Evolutionary conservation across 1,140 invertebrate species (phyloP), one percentile per base, ranked within the genome.

Genomic region (Physella acuta): DNA sequence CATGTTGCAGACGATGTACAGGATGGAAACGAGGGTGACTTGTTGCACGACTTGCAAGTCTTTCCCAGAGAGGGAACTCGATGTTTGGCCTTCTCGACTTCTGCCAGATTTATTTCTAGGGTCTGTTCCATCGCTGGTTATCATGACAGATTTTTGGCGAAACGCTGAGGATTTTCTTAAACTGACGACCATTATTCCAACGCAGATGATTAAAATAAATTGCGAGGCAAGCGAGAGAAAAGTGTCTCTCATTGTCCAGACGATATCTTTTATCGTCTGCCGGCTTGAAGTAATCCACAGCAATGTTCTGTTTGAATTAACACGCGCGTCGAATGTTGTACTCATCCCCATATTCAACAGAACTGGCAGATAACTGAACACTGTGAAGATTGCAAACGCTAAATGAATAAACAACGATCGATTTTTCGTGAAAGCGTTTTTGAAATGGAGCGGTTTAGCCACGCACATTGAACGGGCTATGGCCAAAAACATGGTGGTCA

Each of bases 381-480:
- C 39, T 4, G 49, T 34, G n/a, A 63, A 44, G 2, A 63, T 3
- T 1, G 49, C n/a, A 31, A 63, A 31, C 11, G 4, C 39, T 26
- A 28, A 1, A 16, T 28, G 44, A 24, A n/a, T 28, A 3, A 17
- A 2, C 8, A 51, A 17, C 5, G 61, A 3, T 24, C 11, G 26
- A 5, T 24, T 3, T 28, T 34, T 36, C 5, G 37, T 63, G 39
- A 63, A 63, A 26, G n/a, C 34, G 16, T 51, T 49, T 16, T 24
- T 60, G 34, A 60, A 60, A 20, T 60, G 58, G 5, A 60, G n/a
- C 34, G 56, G 56, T 24, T 55, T 55, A 5, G 52, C 52, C 39
- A 44, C 39, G 20, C 39, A 44, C 8, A 44, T 11, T 8, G 8
- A 44, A 11, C 39, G 8, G 8, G 20, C 20, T 44, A 44, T 20